Conservation (phyloP, 2,888 invertebrate genomes). For the Cheilosia impressa region DNA sequence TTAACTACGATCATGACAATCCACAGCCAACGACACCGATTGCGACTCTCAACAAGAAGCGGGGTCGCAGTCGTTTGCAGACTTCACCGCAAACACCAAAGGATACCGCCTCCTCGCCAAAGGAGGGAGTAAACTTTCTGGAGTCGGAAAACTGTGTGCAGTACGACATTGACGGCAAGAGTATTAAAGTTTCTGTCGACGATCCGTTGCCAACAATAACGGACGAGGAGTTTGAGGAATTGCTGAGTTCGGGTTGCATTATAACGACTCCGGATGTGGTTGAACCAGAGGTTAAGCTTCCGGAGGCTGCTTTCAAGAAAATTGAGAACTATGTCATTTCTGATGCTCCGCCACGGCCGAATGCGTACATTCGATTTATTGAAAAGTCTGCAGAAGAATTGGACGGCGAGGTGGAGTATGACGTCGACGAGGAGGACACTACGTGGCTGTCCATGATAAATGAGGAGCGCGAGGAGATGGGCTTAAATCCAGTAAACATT, state of each 20-base stretch:
- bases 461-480: slow-evolving; percentile 89
- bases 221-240: slow-evolving; percentile 86
- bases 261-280: slow-evolving; percentile 80
- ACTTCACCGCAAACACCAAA: slow-evolving; percentile 81
- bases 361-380: slow-evolving; percentile 96
- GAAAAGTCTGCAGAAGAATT: slow-evolving; percentile 97
- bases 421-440: slow-evolving; percentile 98
- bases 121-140: slow-evolving; percentile 87
- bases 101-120: slow-evolving; percentile 79
- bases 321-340: slow-evolving; percentile 91
- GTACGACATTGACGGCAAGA: slow-evolving; percentile 93
- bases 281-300: slow-evolving; percentile 86
- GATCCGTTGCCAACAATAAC: slow-evolving; percentile 89
- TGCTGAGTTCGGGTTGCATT: slow-evolving; percentile 81
- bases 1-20: slow-evolving; percentile 93
- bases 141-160: slow-evolving; percentile 94
- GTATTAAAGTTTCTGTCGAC: slow-evolving; percentile 87
- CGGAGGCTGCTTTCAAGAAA: slow-evolving; percentile 88
- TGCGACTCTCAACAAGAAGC: slow-evolving; percentile 87
- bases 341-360: slow-evolving; percentile 93
- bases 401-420: slow-evolving; percentile 97
- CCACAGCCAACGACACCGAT: slow-evolving; percentile 87
- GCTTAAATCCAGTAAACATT: slow-evolving; percentile 90
- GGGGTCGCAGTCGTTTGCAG: slow-evolving; percentile 85
- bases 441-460: slow-evolving; percentile 97